A percentile compares a stretch with the other conserved stretches of the same genome.
phyloP scores from a whole-genome alignment of 1,140 invertebrate genomes.

The Argopecten irradians region DNA sequence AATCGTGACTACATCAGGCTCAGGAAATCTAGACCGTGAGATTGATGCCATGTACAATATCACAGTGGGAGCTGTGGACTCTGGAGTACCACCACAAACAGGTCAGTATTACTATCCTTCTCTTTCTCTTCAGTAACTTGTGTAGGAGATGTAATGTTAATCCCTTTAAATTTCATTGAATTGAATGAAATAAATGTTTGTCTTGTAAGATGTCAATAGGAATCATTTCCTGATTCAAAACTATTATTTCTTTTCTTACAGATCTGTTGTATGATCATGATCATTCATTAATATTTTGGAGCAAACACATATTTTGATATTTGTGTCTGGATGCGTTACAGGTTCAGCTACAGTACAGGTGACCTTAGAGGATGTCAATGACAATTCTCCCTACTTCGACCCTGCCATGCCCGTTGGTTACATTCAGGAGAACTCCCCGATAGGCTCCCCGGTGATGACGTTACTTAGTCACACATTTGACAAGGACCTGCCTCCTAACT shows the following conservation, averaged over 20 bases:
- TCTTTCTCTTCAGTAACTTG: too few species aligned
- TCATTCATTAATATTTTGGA: not conserved
- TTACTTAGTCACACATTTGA: constrained; percentile 86
- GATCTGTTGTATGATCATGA: not conserved
- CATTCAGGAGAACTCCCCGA: constrained; percentile 91
- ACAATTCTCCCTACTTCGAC: constrained; percentile 93
- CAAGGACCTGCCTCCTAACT: constrained; percentile 93
- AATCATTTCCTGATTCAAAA: not conserved
- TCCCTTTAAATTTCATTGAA: not conserved
- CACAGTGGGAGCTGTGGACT: constrained; percentile 93
- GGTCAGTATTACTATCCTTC: constrained; percentile 76
- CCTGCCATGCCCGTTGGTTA: constrained; percentile 86
- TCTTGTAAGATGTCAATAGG: not conserved
- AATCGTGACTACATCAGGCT: constrained; percentile 60
- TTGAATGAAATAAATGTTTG: not conserved
- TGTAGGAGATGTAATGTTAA: too few species aligned
- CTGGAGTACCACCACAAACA: constrained; percentile 86
- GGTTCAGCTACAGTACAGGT: constrained; percentile 90
- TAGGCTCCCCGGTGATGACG: constrained; percentile 89
- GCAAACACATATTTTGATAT: not conserved
- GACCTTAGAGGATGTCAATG: constrained; percentile 90
- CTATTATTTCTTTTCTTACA: too few species aligned
- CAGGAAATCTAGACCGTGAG: constrained; percentile 90
- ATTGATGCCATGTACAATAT: constrained; percentile 86
- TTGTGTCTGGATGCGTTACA: constrained; percentile 53